A percentile compares a stretch with the other conserved stretches of the same genome.
Evolutionary conservation across 2,113 vertebrate species (phyloP).

Genomic region (Poecilia latipinna): DNA sequence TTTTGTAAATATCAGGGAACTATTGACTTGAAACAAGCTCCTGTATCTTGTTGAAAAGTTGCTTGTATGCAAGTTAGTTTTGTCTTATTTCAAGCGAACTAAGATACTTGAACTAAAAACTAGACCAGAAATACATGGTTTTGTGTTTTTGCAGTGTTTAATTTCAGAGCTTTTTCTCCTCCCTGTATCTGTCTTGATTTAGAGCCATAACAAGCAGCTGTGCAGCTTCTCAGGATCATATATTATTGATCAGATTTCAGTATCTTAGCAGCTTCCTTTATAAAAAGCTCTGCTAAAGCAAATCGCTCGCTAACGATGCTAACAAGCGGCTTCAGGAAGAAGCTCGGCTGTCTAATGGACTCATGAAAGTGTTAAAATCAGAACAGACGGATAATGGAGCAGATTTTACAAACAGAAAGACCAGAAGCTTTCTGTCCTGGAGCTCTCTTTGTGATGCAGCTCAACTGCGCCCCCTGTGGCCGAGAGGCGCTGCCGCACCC

Average conservation of each 20-base stretch:
- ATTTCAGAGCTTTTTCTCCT: not conserved
- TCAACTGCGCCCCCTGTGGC: constrained; percentile 48
- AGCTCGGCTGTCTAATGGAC: constrained; percentile 27
- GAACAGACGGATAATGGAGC: constrained; percentile 18
- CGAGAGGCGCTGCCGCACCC: constrained; percentile 20
- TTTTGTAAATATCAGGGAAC: too few species aligned
- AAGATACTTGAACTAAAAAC: too few species aligned
- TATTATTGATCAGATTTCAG: constrained; percentile 61
- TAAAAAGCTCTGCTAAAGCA: constrained; percentile 21
- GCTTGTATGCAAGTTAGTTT: too few species aligned
- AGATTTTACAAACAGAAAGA: constrained; percentile 4
- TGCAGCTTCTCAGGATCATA: constrained; percentile 35
- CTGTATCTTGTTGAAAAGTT: too few species aligned
- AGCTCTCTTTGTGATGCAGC: constrained; percentile 34
- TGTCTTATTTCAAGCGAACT: too few species aligned
- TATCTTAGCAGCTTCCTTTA: constrained; percentile 26
- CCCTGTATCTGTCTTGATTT: not conserved
- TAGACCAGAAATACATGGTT: too few species aligned
- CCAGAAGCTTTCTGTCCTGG: constrained; percentile 21
- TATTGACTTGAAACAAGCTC: too few species aligned
- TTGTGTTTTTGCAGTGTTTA: not conserved
- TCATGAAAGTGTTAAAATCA: not conserved
- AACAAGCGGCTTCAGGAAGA: constrained; percentile 12
- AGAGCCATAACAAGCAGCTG: constrained; percentile 21
- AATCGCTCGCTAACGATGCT: constrained; percentile 36